A percentile compares a stretch with the other conserved stretches of the same genome.
phyloP scores from a whole-genome alignment of 2,113 vertebrate species.

The Vulpes vulpes region DNA sequence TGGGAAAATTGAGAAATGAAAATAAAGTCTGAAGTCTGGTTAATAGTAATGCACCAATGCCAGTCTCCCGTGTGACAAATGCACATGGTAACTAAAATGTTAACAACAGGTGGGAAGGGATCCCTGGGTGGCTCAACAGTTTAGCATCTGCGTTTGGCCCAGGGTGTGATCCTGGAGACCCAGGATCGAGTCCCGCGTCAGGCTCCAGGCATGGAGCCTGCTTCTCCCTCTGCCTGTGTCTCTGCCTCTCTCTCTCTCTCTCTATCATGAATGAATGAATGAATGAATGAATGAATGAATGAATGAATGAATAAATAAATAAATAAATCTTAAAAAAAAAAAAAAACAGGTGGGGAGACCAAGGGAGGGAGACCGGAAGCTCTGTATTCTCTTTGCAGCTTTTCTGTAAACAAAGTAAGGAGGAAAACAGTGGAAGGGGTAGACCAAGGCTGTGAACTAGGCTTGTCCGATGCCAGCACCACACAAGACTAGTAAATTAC shows the following conservation, averaged over 20 bases:
- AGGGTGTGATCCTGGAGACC: no score
- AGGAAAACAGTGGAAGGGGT: no score
- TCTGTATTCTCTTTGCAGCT: neutral
- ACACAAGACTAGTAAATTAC: neutral
- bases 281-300: no score
- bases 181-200: no score
- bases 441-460: neutral
- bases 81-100: neutral
- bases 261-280: no score
- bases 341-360: neutral
- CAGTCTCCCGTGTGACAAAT: neutral
- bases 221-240: no score
- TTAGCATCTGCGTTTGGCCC: no score
- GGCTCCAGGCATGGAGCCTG: no score
- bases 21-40: neutral
- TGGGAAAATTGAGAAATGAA: neutral
- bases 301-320: no score
- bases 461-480: neutral
- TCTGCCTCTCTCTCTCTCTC: no score
- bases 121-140: no score
- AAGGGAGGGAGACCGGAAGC: rapidly evolving
- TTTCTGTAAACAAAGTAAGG: neutral
- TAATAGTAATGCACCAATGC: rapidly evolving
- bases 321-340: no score
- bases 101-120: neutral